Evolutionary conservation across 2,888 invertebrate species (phyloP).

Genomic region (Carterocephalus palaemon): DNA sequence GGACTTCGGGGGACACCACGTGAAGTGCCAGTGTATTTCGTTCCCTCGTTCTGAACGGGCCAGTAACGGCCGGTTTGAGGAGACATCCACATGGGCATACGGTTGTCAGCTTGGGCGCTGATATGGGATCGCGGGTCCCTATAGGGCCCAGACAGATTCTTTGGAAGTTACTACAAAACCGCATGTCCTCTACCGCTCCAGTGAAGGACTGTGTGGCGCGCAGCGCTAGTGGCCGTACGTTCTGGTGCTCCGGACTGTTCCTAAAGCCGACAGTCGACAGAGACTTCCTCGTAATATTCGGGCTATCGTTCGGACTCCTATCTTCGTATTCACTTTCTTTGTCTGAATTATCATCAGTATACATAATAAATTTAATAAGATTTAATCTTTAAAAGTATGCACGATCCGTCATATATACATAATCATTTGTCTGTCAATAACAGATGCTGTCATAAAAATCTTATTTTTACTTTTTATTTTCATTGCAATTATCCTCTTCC

Average conservation of each 20-base stretch:
- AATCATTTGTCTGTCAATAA: too few relatives aligned
- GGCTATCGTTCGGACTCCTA: conserved; percentile 54
- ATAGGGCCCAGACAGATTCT: conserved; percentile 58
- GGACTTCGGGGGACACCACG: conserved; percentile 74
- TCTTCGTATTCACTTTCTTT: conserved; percentile 67
- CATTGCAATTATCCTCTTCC: too few relatives aligned
- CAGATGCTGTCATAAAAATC: too few relatives aligned
- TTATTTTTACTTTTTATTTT: too few relatives aligned
- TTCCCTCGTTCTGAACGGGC: conserved; percentile 67
- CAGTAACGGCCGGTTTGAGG: conserved; percentile 51
- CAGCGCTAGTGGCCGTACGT: conserved; percentile 57
- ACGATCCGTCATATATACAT: too few relatives aligned
- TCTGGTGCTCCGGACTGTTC: conserved; percentile 56
- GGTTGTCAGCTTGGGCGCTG: conserved; percentile 49
- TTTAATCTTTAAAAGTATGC: conserved; percentile 40
- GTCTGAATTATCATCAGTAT: conserved; percentile 66
- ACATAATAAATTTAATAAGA: conserved; percentile 51
- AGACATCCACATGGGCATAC: conserved; percentile 71
- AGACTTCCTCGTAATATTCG: conserved; percentile 65
- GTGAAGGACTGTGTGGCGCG: conserved; percentile 71
- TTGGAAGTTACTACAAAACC: conserved; percentile 59
- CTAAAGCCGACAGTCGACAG: conserved; percentile 65
- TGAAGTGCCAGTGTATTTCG: conserved; percentile 62
- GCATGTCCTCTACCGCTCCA: conserved; percentile 62
- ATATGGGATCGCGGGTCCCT: conserved; percentile 47